Conservation (phyloP, 2,113 vertebrate species). For the Gambusia affinis region DNA sequence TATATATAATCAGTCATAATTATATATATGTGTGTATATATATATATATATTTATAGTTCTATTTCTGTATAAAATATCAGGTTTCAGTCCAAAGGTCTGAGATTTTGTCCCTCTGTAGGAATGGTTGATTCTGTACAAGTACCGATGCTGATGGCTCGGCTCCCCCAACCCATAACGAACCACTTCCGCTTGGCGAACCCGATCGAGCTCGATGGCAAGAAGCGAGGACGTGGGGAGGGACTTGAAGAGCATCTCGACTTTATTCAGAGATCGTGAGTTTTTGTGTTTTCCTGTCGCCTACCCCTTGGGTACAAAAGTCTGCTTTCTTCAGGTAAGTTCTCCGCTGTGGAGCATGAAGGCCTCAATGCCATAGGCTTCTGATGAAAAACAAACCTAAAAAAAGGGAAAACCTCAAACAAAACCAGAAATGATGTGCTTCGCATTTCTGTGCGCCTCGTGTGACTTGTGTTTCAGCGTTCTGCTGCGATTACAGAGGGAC, state of each 20-base stretch:
- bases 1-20: constrained; percentile 82
- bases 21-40: constrained; percentile 70
- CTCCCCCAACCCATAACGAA: constrained; percentile 52
- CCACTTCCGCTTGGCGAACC: constrained; percentile 27
- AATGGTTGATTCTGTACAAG: constrained; percentile 83
- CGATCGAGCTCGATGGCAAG: constrained; percentile 39
- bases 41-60: constrained; percentile 77
- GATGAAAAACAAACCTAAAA: constrained; percentile 45
- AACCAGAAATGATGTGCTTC: constrained; percentile 73
- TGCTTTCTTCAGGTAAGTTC: constrained; percentile 65
- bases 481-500: constrained; percentile 66
- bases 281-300: constrained; percentile 41
- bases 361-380: constrained; percentile 76
- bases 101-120: constrained; percentile 73
- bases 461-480: constrained; percentile 49
- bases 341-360: constrained; percentile 73
- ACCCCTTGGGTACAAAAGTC: constrained; percentile 72
- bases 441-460: constrained; percentile 71
- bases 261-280: constrained; percentile 63
- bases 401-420: constrained; percentile 28
- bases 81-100: constrained; percentile 72
- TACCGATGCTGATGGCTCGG: constrained; percentile 66
- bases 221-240: constrained; percentile 58
- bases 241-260: constrained; percentile 58
- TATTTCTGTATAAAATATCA: constrained; percentile 84